Evolutionary conservation across 2,797 vertebrate species (phyloP).

Genomic region (Hippoglossus hippoglossus): DNA sequence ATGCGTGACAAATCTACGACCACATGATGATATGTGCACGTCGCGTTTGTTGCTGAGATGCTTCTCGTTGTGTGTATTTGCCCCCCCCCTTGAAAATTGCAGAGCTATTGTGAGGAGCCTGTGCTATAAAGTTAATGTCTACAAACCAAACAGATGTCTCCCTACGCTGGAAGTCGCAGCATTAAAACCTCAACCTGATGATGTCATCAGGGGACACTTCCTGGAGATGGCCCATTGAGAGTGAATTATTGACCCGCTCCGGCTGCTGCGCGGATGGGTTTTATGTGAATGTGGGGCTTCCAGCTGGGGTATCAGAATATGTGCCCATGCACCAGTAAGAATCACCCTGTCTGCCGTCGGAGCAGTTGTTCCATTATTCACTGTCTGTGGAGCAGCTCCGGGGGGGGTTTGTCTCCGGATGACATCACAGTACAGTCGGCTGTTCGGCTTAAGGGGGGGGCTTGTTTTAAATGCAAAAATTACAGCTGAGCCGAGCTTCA

Average conservation of each 20-base stretch:
- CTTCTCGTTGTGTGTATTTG: not conserved
- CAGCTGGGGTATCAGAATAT: conserved; percentile 67
- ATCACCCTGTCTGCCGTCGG: conserved; percentile 48
- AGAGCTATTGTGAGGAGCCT: conserved; percentile 9
- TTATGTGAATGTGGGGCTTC: conserved; percentile 62
- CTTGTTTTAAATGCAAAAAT: conserved; percentile 6
- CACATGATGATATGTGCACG: not conserved
- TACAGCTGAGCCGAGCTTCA: conserved; percentile 6
- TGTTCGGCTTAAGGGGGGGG: conserved; percentile 26
- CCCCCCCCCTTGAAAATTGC: not conserved
- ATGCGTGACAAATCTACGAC: not conserved
- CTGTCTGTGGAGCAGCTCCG: conserved; percentile 54
- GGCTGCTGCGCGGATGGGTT: conserved; percentile 50
- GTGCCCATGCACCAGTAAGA: conserved; percentile 41
- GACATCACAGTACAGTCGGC: conserved; percentile 45
- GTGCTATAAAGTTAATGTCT: conserved; percentile 44
- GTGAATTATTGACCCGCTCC: conserved; percentile 69
- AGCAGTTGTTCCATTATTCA: conserved; percentile 67
- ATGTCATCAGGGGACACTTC: conserved; percentile 60
- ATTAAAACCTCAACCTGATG: conserved; percentile 62
- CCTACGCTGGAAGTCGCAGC: conserved; percentile 56
- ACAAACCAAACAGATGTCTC: conserved; percentile 55
- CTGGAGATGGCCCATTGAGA: conserved; percentile 59
- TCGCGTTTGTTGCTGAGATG: not conserved
- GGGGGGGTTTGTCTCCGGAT: conserved; percentile 45